Percentiles rank a stretch among this genome's conserved stretches.
Evolutionary conservation across 1,140 invertebrate species (phyloP).

Genomic region (Gyrodactylus bullatarudis): DNA sequence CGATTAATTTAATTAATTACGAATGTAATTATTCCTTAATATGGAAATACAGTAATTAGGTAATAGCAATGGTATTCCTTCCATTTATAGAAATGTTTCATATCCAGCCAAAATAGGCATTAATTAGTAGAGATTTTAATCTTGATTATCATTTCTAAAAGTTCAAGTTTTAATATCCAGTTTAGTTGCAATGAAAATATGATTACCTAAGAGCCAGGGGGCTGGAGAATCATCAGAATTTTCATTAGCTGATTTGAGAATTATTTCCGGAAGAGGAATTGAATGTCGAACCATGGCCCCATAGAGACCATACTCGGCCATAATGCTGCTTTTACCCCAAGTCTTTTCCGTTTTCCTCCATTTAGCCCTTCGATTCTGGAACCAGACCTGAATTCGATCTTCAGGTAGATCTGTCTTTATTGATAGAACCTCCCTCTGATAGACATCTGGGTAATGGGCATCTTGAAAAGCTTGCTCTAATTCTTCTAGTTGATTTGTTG

Average conservation of each 20-base stretch:
- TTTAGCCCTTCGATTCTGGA: slow-evolving; percentile 20
- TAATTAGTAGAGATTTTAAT: too few relatives aligned
- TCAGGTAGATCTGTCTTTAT: slow-evolving; percentile 96
- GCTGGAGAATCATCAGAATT: slow-evolving; percentile 48
- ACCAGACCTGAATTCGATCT: slow-evolving; percentile 63
- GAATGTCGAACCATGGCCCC: slow-evolving; percentile 94
- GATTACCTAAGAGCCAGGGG: slow-evolving; percentile 84
- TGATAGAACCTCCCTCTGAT: slow-evolving; percentile 89
- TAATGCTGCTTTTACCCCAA: slow-evolving; percentile 89
- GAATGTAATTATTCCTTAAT: too few relatives aligned
- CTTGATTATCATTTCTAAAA: too few relatives aligned
- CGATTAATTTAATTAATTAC: too few relatives aligned
- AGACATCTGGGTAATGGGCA: slow-evolving; percentile 98
- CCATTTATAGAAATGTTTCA: too few relatives aligned
- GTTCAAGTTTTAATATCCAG: too few relatives aligned
- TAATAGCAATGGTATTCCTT: too few relatives aligned
- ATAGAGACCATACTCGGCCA: slow-evolving; percentile 94
- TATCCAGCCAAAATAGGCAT: too few relatives aligned
- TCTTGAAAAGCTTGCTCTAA: slow-evolving; percentile 94
- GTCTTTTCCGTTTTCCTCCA: slow-evolving; percentile 46
- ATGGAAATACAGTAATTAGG: too few relatives aligned
- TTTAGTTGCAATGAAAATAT: too few relatives aligned
- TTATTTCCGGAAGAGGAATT: slow-evolving; percentile 73
- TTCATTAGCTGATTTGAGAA: slow-evolving; percentile 58
- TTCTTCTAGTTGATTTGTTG: slow-evolving; percentile 87